Conservation (phyloP, 2,113 vertebrate species). For the Odobenus rosmarus region DNA sequence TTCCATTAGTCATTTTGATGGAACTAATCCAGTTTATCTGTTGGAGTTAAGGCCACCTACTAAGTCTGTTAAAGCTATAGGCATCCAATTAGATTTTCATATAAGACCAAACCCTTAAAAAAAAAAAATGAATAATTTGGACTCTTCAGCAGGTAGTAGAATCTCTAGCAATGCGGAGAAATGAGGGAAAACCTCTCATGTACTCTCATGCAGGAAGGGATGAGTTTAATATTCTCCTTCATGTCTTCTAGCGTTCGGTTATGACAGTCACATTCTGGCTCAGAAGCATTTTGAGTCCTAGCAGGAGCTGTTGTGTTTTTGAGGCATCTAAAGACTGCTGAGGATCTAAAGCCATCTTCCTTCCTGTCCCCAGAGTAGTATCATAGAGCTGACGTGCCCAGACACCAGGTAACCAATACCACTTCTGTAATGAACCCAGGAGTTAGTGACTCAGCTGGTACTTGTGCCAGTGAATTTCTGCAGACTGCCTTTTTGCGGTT, state of each 20-base stretch:
- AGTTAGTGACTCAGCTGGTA: background rate
- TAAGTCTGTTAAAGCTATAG: constrained; percentile 32
- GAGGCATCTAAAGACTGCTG: background rate
- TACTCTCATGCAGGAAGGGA: background rate
- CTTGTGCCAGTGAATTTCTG: background rate
- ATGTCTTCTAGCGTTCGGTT: background rate
- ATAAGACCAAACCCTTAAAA: background rate
- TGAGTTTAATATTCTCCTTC: constrained; percentile 53
- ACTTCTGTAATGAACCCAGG: background rate
- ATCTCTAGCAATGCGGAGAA: constrained; percentile 16
- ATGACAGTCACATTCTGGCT: background rate
- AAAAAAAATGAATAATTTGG: background rate
- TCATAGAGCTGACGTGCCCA: background rate
- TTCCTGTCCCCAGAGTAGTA: background rate
- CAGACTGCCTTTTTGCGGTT: background rate
- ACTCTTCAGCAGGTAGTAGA: background rate
- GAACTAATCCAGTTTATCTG: background rate
- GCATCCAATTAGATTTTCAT: constrained; percentile 62
- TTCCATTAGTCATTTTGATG: background rate
- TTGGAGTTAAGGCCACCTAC: background rate
- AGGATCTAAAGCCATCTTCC: background rate
- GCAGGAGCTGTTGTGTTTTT: background rate
- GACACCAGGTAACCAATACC: background rate
- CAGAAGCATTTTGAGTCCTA: background rate
- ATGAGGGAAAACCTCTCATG: background rate